Evolutionary conservation across 1,140 invertebrate species (phyloP), one percentile per base, ranked within the genome.

Genomic region (Drosophila equinoxialis): DNA sequence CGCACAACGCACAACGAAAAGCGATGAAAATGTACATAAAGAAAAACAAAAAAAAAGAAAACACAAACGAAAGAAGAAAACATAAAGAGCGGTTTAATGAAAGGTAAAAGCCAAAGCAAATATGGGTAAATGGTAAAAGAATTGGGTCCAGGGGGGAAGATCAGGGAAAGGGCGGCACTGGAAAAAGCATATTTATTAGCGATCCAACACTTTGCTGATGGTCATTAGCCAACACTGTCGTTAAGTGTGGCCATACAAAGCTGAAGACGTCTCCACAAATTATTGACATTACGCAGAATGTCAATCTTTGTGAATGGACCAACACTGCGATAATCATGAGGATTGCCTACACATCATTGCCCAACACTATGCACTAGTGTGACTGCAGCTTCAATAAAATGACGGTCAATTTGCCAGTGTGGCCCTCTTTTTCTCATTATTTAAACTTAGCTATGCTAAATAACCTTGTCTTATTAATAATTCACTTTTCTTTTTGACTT

Each of bases 1-100:
- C 23, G 17, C 41, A 77, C 30, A 78, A 73, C 73, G 55, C 62
- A 51, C 26, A 58, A 23, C 26, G 42, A 55, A 57, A 66, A 66
- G 61, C 35, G 71, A 69, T 45, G 67, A 71, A 13, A 45, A 66
- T 63, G 14, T 14, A 20, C 8, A 62, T 63, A 74, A 58, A 41
- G 54, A 17, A n/a, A 66, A 42, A 61, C 55, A 62, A 58, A 60
- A 54, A 17, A 62, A 54, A 66, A 66, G 23, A 67, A 37, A 68
- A 61, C 51, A 72, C 20, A 48, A 61, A 61, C 30, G 30, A 30
- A 30, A 30, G 30, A 30, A 30, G 30, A 11, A 26, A 48, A 6
- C 11, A 48, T 45, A 41, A 63, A 42, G 11, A 35, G 30, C 20
- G 26, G n/a, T 26, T 42, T 62, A 51, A 11, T 26, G n/a, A 45